Conservation (phyloP, 1,140 invertebrate genomes). For the Drosophila guanche region DNA sequence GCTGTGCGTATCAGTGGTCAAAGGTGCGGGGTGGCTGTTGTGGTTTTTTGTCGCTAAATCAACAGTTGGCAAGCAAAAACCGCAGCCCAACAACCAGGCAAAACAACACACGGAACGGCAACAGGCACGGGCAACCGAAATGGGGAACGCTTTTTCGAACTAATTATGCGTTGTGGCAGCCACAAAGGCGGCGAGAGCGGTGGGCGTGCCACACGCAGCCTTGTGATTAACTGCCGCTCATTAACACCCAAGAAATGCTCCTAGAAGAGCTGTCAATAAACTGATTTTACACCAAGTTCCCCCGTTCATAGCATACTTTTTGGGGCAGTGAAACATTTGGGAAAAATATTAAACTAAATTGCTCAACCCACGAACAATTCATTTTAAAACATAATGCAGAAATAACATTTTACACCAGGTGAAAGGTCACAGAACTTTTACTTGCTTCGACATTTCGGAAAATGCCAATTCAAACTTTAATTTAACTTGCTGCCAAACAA, state of each 20-base stretch:
- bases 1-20: not conserved
- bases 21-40: not conserved
- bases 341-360: not conserved
- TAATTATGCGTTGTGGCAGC: constrained; percentile 34
- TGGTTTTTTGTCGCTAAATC: constrained; percentile 61
- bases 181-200: not conserved
- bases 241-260: constrained; percentile 25
- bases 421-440: constrained; percentile 25
- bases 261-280: constrained; percentile 3
- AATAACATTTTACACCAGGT: constrained; percentile 10
- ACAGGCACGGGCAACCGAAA: no score
- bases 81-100: constrained; percentile 36
- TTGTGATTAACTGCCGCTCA: constrained; percentile 43
- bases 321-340: not conserved
- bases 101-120: constrained; percentile 11
- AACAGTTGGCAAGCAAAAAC: constrained; percentile 71
- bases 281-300: constrained; percentile 26
- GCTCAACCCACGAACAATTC: not conserved
- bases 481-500: constrained; percentile 43
- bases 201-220: not conserved
- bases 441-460: constrained; percentile 38
- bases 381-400: constrained; percentile 11
- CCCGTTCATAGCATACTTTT: constrained; percentile 1
- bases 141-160: constrained; percentile 28
- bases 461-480: constrained; percentile 34